These are phyloP conservation scores for Coelopa pilipes DNA, from an alignment of 2,888 invertebrate genomes.

Conservation along the genomic window DNA sequence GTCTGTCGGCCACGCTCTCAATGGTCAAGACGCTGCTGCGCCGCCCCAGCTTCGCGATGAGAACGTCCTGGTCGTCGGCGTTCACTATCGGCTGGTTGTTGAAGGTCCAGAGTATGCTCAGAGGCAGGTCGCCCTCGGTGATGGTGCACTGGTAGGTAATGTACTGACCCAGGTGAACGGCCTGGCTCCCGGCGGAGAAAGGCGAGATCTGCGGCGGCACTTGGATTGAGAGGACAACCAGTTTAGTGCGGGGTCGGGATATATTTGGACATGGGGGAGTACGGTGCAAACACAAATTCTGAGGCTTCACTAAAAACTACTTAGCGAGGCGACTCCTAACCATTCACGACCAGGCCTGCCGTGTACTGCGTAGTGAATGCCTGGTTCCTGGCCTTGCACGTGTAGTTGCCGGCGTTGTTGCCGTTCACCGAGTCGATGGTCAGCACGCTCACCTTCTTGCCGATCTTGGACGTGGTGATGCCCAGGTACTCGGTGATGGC, in stretches of 20 bases:
- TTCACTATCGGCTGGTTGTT: conserved; percentile 65
- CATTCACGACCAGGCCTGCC: conserved; percentile 70
- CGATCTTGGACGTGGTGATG: conserved; percentile 67
- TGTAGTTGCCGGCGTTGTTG: conserved; percentile 71
- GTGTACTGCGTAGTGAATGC: conserved; percentile 70
- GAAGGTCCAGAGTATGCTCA: conserved; percentile 73
- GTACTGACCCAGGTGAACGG: conserved; percentile 72
- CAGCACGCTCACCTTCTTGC: conserved; percentile 69
- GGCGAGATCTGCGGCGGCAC: conserved; percentile 68
- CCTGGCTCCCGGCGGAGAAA: conserved; percentile 72
- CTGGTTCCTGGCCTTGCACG: conserved; percentile 70
- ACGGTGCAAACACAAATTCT: neutral
- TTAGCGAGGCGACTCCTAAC: conserved; percentile 52
- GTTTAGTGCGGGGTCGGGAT: neutral
- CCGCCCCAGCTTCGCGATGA: conserved; percentile 72
- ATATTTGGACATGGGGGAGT: neutral
- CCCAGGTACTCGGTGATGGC: conserved; percentile 71
- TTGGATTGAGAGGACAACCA: conserved; percentile 21
- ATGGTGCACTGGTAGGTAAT: conserved; percentile 73
- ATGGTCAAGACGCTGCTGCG: conserved; percentile 78
- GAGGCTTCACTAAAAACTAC: neutral
- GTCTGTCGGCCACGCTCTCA: conserved; percentile 75
- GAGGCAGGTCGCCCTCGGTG: conserved; percentile 74
- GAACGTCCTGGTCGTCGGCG: conserved; percentile 66
- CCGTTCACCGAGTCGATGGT: conserved; percentile 72